A percentile compares a stretch with the other conserved stretches of the same genome.
Conservation (phyloP, 2,888 invertebrate genomes). For the Tipula helvola region DNA sequence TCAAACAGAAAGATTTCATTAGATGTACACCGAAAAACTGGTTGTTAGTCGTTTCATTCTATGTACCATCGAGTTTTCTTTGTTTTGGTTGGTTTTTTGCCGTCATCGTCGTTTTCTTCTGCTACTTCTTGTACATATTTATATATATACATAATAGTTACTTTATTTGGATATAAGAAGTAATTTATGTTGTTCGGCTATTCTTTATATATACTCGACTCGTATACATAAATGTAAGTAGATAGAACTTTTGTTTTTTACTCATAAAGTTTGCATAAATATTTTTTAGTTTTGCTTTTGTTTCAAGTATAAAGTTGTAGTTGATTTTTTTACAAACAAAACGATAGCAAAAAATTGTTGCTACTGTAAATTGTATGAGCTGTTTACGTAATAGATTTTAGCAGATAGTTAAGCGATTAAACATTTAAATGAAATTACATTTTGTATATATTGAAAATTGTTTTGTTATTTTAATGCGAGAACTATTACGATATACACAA, state of each 20-base stretch:
- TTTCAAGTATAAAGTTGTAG: not conserved
- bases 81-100: not conserved
- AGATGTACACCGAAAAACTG: not conserved
- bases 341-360: not conserved
- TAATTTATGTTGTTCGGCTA: slow-evolving; percentile 4
- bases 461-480: not conserved
- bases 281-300: not conserved
- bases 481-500: not conserved
- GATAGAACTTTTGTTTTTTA: not conserved
- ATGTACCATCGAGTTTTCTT: not conserved
- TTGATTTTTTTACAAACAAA: not conserved
- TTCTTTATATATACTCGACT: not conserved
- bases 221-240: not conserved
- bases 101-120: not conserved
- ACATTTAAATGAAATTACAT: not conserved
- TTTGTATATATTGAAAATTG: not conserved
- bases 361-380: not conserved
- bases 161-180: not conserved
- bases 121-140: not conserved
- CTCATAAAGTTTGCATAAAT: not conserved
- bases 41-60: not conserved
- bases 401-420: not conserved
- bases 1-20: not conserved
- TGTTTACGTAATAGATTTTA: not conserved
- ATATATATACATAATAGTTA: not conserved